Evolutionary conservation across 2,797 vertebrate species (phyloP).

Genomic region (Myripristis jacobus): DNA sequence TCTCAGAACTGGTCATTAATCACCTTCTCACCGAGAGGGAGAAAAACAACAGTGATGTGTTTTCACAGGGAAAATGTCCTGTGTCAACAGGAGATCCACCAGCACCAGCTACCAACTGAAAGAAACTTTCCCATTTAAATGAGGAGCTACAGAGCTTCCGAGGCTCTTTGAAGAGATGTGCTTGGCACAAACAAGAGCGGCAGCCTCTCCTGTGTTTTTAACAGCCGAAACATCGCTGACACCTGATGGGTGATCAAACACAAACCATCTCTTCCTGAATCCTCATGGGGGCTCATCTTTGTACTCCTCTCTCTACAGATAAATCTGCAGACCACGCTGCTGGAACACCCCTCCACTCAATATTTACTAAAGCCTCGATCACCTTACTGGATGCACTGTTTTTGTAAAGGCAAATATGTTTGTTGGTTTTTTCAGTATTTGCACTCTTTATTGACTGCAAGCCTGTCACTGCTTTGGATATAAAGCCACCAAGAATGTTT

Average conservation of each 20-base stretch:
- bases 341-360: conserved; percentile 78
- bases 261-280: conserved; percentile 77
- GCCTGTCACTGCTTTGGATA: conserved; percentile 60
- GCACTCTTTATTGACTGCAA: conserved; percentile 59
- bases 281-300: conserved; percentile 82
- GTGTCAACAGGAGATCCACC: conserved; percentile 84
- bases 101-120: conserved; percentile 69
- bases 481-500: conserved; percentile 65
- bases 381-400: conserved; percentile 64
- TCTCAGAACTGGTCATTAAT: conserved; percentile 84
- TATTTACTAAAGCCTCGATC: conserved; percentile 82
- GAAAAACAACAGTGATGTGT: conserved; percentile 76
- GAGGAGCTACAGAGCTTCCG: conserved; percentile 80
- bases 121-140: conserved; percentile 86
- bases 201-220: conserved; percentile 85
- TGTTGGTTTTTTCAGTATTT: conserved; percentile 72
- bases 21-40: conserved; percentile 74
- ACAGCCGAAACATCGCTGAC: conserved; percentile 84
- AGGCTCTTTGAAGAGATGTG: conserved; percentile 84
- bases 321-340: conserved; percentile 81
- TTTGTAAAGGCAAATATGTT: conserved; percentile 70
- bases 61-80: conserved; percentile 79
- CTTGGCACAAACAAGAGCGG: conserved; percentile 84
- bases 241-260: conserved; percentile 89
- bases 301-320: conserved; percentile 77